Percentiles rank a stretch among this genome's conserved stretches.
phyloP scores from a whole-genome alignment of 2,113 vertebrate species.

The Tupaia chinensis region DNA sequence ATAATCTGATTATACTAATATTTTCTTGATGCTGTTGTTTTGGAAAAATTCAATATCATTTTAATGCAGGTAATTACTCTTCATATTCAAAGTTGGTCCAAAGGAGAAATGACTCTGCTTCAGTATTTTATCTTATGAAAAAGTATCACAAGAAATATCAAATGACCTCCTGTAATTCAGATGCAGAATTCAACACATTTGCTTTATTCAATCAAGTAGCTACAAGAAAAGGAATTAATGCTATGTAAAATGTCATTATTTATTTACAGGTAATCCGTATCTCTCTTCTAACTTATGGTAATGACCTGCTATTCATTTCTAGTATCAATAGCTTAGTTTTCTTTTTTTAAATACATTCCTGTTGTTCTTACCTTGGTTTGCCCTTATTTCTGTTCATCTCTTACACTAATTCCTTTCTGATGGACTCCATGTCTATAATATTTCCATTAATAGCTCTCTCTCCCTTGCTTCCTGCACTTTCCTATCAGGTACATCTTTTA shows the following conservation, averaged over 20 bases:
- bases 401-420: neutral
- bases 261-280: neutral
- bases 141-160: neutral
- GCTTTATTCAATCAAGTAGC: neutral
- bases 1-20: neutral
- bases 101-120: neutral
- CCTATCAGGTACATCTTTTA: neutral
- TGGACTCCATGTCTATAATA: fast-evolving
- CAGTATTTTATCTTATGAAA: neutral
- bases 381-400: neutral
- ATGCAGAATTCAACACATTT: neutral
- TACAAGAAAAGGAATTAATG: neutral
- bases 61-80: neutral
- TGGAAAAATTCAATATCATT: neutral
- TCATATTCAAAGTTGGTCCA: neutral
- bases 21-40: neutral
- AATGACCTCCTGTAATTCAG: neutral
- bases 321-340: neutral
- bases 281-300: neutral
- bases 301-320: neutral
- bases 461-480: neutral
- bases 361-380: neutral
- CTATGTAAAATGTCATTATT: neutral
- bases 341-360: neutral
- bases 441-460: neutral